phyloP scores from a whole-genome alignment of 2,888 invertebrate species.

The Orgyia antiqua region DNA sequence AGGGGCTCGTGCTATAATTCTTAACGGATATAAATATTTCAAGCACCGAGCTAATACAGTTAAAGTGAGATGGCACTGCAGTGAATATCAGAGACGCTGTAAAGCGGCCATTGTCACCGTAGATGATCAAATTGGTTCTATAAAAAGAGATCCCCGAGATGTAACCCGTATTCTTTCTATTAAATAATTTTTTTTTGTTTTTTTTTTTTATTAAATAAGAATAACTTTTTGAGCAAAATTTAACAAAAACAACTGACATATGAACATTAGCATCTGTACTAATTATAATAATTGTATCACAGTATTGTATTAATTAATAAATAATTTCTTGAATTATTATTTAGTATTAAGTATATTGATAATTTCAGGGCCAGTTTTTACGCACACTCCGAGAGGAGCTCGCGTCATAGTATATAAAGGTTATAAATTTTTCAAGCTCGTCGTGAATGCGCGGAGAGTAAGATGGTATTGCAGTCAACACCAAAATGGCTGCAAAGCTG shows the following conservation, averaged over 20 bases:
- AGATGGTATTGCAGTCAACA: conserved; percentile 6
- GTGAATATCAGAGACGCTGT: conserved; percentile 4
- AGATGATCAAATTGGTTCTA: conserved; percentile 8
- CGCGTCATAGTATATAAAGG: conserved; percentile 4
- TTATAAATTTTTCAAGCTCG: conserved; percentile 5
- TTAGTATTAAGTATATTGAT: too few relatives aligned
- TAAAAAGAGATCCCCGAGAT: too few relatives aligned
- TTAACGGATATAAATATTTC: conserved; percentile 2
- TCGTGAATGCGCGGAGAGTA: neutral
- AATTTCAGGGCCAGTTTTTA: conserved; percentile 1
- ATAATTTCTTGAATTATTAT: too few relatives aligned
- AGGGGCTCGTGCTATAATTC: too few relatives aligned
- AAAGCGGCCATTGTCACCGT: conserved; percentile 6
- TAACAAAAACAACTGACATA: too few relatives aligned
- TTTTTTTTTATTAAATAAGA: too few relatives aligned
- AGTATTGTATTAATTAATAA: too few relatives aligned
- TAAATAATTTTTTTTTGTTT: too few relatives aligned
- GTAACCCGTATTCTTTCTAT: too few relatives aligned
- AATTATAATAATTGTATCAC: too few relatives aligned
- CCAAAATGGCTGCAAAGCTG: conserved; percentile 2
- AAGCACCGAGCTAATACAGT: neutral
- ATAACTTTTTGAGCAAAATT: too few relatives aligned
- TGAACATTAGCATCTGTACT: too few relatives aligned
- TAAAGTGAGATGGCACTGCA: conserved; percentile 10
- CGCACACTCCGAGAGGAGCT: conserved; percentile 2